Evolutionary conservation across 2,888 invertebrate genomes (phyloP), one percentile per base, ranked within the genome.

Genomic region (Lagria hirta): DNA sequence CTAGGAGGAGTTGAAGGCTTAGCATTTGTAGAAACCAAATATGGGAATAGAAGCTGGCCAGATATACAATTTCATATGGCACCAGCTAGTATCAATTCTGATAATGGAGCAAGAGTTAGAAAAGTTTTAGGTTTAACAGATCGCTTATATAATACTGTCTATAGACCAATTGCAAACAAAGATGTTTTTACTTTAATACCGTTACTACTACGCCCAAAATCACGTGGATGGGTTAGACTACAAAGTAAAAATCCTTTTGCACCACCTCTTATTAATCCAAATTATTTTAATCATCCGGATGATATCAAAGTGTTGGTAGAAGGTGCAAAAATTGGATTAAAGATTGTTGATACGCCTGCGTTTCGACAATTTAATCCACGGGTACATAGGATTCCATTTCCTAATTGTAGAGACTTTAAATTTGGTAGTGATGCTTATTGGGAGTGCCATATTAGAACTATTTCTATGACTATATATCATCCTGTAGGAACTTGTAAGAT

Each of bases 61-160:
- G 93, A 94, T 58, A 83, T 94, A 27, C 91, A 94, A 60, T 88
- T 93, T 59, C 93, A 94, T 62, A 92, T 94, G 85, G 91, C 92
- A 1, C 92, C 93, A 1, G 90, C 93, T 0, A 88, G 88, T 0
- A 83, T 90, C 22, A 85, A 85, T 43, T 88, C 89, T 0, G 90
- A 90, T 62, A 83, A 81, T 38, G 72, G 72, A 2, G 79, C 81
- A 34, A 75, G 90, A 62, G 82, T 88, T 0, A 74, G 82, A 66
- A 82, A 89, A 73, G 85, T 89, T 14, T 70, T 90, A 15, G 90
- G 90, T 0, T 69, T 91, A 0, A 88, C 87, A 21, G 90, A 91
- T 44, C 81, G 83, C 36, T 68, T 91, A 0, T 92, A 89, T 64
- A 80, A 89, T 59, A 79, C 83, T 1, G 88, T 91, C 5, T 91